These are phyloP conservation scores for Drosophila neonasuta DNA, from an alignment of 2,888 invertebrate genomes.

Conservation along the genomic window DNA sequence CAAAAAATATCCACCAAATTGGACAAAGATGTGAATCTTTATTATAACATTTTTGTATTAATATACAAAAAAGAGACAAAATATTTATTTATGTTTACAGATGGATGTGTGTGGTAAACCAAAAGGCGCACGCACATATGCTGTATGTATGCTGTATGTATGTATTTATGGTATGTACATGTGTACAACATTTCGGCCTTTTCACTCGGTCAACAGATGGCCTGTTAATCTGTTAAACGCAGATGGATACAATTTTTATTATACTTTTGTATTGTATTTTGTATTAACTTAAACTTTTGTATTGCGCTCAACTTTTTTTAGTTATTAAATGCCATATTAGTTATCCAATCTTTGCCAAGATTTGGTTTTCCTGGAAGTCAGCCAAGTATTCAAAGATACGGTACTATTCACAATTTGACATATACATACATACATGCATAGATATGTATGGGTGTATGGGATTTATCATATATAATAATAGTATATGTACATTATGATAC, in stretches of 20 bases:
- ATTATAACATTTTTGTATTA: not conserved
- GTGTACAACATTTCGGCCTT: not conserved
- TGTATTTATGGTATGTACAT: not conserved
- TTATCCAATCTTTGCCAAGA: not conserved
- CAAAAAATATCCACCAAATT: not conserved
- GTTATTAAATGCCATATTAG: no score
- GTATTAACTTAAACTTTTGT: not conserved
- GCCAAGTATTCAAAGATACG: not conserved
- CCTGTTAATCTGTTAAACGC: not conserved
- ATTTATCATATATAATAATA: not conserved
- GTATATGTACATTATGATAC: no score
- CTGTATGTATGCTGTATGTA: not conserved
- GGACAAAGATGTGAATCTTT: not conserved
- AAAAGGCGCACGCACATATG: not conserved
- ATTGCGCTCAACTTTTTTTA: not conserved
- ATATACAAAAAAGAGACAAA: not conserved
- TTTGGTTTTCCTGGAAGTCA: constrained; percentile 8
- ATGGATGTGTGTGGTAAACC: not conserved
- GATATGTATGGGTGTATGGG: not conserved
- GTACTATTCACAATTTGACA: not conserved
- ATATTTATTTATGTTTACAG: not conserved
- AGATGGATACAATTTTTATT: not conserved
- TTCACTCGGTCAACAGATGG: not conserved
- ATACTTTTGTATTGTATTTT: not conserved
- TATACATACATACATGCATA: not conserved